These are phyloP conservation scores for Napeogenes sylphis DNA, from an alignment of 2,888 invertebrate genomes.

Conservation along the genomic window DNA sequence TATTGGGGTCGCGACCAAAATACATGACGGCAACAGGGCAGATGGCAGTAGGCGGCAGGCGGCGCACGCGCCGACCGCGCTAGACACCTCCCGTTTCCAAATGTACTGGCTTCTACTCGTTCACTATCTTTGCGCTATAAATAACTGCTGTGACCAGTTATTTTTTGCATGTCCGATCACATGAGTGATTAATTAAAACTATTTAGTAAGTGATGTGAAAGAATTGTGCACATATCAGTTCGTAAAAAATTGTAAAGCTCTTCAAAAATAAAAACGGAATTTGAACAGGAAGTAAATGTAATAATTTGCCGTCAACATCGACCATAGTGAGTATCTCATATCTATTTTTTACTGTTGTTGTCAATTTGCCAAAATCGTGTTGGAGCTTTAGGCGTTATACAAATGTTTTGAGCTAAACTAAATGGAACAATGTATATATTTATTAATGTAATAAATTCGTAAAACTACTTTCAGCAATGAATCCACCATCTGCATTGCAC, in stretches of 20 bases:
- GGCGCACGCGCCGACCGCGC: constrained; percentile 70
- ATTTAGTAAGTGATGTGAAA: constrained; percentile 57
- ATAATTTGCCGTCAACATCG: constrained; percentile 49
- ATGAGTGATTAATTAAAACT: constrained; percentile 55
- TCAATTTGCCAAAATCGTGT: constrained; percentile 63
- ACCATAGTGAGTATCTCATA: constrained; percentile 64
- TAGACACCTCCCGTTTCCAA: constrained; percentile 55
- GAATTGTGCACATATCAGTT: constrained; percentile 45
- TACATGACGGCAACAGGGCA: constrained; percentile 64
- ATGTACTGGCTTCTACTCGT: constrained; percentile 66
- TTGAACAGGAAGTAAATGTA: constrained; percentile 57
- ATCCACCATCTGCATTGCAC: constrained; percentile 91
- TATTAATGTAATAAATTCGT: constrained; percentile 33
- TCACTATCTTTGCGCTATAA: constrained; percentile 65
- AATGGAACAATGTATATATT: constrained; percentile 9
- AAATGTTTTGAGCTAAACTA: constrained; percentile 23
- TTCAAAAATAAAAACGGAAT: constrained; percentile 30
- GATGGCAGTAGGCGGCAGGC: constrained; percentile 72
- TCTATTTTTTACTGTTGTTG: constrained; percentile 64
- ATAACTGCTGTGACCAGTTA: constrained; percentile 72
- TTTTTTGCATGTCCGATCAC: constrained; percentile 62
- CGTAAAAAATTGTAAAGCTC: constrained; percentile 46
- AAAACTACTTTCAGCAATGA: constrained; percentile 45
- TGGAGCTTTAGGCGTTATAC: constrained; percentile 43
- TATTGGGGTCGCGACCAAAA: constrained; percentile 76